Evolutionary conservation across 2,797 vertebrate species (phyloP), one percentile per base, ranked within the genome.

Genomic region (Lacerta viridis): DNA sequence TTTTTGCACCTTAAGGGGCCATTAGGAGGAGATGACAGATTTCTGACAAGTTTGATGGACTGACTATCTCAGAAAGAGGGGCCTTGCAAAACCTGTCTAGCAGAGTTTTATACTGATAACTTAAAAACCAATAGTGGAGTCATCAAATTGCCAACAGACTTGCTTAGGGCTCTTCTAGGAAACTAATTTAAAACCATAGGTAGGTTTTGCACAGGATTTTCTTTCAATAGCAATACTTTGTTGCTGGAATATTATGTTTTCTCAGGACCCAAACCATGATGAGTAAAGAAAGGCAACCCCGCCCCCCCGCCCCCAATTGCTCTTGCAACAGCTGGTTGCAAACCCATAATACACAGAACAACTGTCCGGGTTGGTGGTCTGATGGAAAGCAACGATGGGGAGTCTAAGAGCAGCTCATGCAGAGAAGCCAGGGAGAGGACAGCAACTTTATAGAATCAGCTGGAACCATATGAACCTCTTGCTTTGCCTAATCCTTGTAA

Each of bases 91-190:
- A 33, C 68, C 55, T 46, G 39, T 76, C 46, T 59, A 43, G 27
- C 9, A 23, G 36, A 74, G 64, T n/a, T 72, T 84, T 79, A 50
- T 85, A 39, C 85, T 66, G 39, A 81, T 69, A 75, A 66, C 10
- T 79, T 33, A 41, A 72, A 80, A 74, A 68, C 50, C 27, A 15
- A 33, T n/a, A 23, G 29, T 61, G 27, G 41, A 68, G 50, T 50
- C 17, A 33, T 84, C 36, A 88, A n/a, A 27, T 72, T 84, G 33
- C 43, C 29, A 78, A 64, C 66, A 80, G 10, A 39, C 50, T 84
- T 43, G 20, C 75, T 79, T 71, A 23, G 41, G 36, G 13, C 36
- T 17, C 41, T 83, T 84, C 29, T 39, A 46, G 5, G n/a, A 17
- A 10, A 5, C 29, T 82, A 15, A 69, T 72, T 59, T 41, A 61